phyloP scores from a whole-genome alignment of 2,797 vertebrate species.

The Allobates femoralis region DNA sequence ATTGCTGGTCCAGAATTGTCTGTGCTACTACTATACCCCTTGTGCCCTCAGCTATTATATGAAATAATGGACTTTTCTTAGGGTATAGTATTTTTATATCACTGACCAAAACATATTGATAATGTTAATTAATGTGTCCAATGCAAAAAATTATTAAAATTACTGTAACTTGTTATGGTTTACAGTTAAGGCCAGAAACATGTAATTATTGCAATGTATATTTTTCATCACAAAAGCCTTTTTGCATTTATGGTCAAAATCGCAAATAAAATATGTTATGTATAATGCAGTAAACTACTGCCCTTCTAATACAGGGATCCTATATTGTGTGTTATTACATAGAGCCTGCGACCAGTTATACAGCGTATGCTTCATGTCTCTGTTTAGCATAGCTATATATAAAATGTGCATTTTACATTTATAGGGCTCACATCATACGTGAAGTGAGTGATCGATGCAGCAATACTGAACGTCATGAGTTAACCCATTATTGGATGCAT shows the following conservation, averaged over 20 bases:
- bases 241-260: neutral
- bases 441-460: neutral
- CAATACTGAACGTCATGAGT: neutral
- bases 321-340: neutral
- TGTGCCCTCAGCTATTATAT: neutral
- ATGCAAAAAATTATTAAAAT: neutral
- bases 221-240: neutral
- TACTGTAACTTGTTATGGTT: neutral
- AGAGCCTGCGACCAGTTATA: neutral
- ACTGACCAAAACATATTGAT: neutral
- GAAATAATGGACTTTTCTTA: neutral
- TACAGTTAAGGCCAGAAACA: neutral
- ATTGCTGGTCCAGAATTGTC: neutral
- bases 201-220: neutral
- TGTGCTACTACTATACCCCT: neutral
- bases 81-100: neutral
- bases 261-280: neutral
- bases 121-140: neutral
- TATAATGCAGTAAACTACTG: no score
- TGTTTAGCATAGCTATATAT: no score
- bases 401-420: neutral
- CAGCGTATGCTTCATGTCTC: neutral
- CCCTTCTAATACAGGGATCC: neutral
- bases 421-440: neutral
- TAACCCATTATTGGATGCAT: neutral